Evolutionary conservation across 23 tunicate genomes (phyloP).

Genomic region (Trididemnum clinides): DNA sequence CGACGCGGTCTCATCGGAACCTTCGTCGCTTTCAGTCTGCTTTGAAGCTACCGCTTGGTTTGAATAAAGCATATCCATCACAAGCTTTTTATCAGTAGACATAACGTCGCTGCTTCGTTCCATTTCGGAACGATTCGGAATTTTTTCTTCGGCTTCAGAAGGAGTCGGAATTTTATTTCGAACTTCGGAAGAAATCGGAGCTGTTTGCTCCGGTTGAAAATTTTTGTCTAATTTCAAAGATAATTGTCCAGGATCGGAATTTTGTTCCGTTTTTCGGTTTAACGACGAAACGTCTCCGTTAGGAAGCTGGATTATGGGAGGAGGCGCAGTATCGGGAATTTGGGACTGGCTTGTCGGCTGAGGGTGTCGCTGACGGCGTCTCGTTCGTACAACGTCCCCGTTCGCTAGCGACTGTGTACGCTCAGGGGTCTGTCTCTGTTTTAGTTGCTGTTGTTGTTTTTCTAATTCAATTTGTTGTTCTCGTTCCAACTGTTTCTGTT

Average conservation of each 20-base stretch:
- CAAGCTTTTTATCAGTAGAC: conserved; percentile 52
- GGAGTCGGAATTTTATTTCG: not conserved
- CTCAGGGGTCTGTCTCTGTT: not conserved
- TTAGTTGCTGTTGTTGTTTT: conserved; percentile 1
- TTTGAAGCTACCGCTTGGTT: conserved; percentile 77
- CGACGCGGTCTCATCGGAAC: conserved; percentile 50
- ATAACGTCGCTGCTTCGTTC: conserved; percentile 45
- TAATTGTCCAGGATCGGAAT: not conserved
- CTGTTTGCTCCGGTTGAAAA: not conserved
- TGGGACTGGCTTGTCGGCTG: not conserved
- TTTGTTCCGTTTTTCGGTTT: not conserved
- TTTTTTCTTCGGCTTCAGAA: not conserved
- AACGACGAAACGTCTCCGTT: conserved; percentile 30
- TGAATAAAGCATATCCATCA: conserved; percentile 93
- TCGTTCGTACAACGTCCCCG: conserved; percentile 1
- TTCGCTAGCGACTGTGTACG: not conserved
- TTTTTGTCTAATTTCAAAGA: not conserved
- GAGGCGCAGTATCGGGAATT: not conserved
- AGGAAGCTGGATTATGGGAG: not conserved
- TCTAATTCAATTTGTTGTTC: not conserved
- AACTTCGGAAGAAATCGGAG: not conserved
- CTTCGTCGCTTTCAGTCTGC: conserved; percentile 81
- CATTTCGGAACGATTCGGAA: not conserved
- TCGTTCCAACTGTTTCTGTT: conserved; percentile 7
- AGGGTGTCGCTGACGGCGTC: conserved; percentile 8